Conservation (phyloP, 1,140 invertebrate species). For the Diabrotica undecimpunctata region DNA sequence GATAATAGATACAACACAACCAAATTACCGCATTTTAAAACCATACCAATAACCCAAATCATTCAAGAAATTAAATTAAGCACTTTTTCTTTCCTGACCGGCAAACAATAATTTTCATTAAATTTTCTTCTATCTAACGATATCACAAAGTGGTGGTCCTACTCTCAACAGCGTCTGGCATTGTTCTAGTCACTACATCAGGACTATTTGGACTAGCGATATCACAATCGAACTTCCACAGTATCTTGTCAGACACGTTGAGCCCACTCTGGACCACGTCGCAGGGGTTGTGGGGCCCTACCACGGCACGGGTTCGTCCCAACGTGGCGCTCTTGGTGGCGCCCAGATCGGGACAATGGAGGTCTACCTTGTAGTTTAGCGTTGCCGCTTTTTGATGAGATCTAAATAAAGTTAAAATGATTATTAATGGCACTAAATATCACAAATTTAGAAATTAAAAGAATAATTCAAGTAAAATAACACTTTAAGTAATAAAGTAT, state of each 20-base stretch:
- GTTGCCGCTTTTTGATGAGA: slow-evolving; percentile 33
- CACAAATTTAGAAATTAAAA: no score
- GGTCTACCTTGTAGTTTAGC: slow-evolving; percentile 39
- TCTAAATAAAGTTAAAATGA: neutral
- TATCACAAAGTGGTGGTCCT: slow-evolving; percentile 48
- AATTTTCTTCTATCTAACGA: neutral
- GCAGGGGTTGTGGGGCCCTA: neutral
- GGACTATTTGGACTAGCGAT: slow-evolving; percentile 43
- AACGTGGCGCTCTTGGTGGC: slow-evolving; percentile 35
- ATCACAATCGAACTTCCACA: slow-evolving; percentile 48
- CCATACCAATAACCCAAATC: no score
- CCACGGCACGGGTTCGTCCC: slow-evolving; percentile 21
- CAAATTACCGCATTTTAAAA: no score
- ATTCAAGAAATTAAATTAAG: no score
- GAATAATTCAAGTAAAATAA: no score
- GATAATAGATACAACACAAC: no score
- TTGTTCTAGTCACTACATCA: slow-evolving; percentile 41
- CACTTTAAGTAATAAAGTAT: no score
- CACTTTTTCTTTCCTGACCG: neutral
- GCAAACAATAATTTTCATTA: neutral
- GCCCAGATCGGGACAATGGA: slow-evolving; percentile 34
- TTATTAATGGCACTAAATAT: no score
- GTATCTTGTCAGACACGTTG: slow-evolving; percentile 37
- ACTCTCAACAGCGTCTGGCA: slow-evolving; percentile 42
- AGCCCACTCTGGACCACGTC: slow-evolving; percentile 26